Evolutionary conservation across 2,888 invertebrate species (phyloP), one percentile per base, ranked within the genome.

Genomic region (Stenotaenia linearis): DNA sequence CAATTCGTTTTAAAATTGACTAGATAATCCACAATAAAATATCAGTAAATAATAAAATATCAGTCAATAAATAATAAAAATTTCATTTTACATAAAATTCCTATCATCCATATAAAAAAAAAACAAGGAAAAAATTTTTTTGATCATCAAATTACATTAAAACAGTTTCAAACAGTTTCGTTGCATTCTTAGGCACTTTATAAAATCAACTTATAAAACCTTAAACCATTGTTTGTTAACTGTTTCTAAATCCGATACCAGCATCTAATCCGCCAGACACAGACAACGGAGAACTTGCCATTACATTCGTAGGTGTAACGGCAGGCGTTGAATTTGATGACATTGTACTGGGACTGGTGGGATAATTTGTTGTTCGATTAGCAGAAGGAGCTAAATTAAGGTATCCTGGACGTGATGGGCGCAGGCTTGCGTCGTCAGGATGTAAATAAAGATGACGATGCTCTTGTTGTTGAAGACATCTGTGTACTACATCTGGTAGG

Each of bases 381-480:
- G 3, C 69, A 28, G 69, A 28, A 69, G 69, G 23, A 35, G 30
- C 18, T 32, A 75, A 75, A 32, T 37, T 75, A 7, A 75, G 76
- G 12, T 35, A 37, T 9, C 37, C 35, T 2, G 76, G 76, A 10
- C 35, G 21, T 12, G 4, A 0, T 1, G 76, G 76, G n/a, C 35
- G 76, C 4, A 35, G 1, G 18, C 76, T 81, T 23, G 80, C 80
- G 50, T 81, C 79, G 28, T 95, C 95, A 75, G 95, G 95, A 87
- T 95, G 95, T 82, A 95, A 89, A 88, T 93, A 95, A 87, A 95
- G 94, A 82, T 92, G 90, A 82, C 93, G 88, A 86, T 94, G 93
- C 85, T 94, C 94, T 88, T 93, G 92, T 87, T 93, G 80, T 23
- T 80, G 80, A 35, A 81, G 79, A 76, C 81, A 80, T 35, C 80